Conservation (phyloP, 2,888 invertebrate species). For the Drosophila quinaria region DNA sequence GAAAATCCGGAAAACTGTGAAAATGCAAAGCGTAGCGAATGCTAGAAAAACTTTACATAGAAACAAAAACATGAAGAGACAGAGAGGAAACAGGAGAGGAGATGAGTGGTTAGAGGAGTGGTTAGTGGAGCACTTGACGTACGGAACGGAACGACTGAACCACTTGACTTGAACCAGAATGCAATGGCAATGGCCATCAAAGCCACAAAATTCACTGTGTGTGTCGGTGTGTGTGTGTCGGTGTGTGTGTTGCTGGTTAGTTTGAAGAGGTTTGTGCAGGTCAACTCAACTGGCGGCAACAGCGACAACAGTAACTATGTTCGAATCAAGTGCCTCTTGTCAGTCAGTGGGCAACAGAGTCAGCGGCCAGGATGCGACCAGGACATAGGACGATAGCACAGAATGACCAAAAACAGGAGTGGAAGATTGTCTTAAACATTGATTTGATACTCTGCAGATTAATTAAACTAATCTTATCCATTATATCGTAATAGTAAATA, state of each 20-base stretch:
- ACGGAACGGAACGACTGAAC: slow-evolving; percentile 48
- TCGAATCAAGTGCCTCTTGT: slow-evolving; percentile 66
- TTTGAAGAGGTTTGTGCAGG: slow-evolving; percentile 51
- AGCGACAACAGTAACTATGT: slow-evolving; percentile 62
- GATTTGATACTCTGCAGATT: background rate
- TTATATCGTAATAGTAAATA: too few species aligned
- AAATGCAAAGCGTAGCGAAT: slow-evolving; percentile 32
- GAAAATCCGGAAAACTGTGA: slow-evolving; percentile 24
- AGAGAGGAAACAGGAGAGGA: background rate
- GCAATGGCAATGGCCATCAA: slow-evolving; percentile 57
- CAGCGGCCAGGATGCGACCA: slow-evolving; percentile 34
- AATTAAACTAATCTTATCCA: too few species aligned
- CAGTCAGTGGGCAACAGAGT: slow-evolving; percentile 34
- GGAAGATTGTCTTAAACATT: background rate
- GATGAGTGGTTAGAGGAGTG: slow-evolving; percentile 5
- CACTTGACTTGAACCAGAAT: slow-evolving; percentile 66
- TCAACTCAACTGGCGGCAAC: slow-evolving; percentile 54
- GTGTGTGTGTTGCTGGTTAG: slow-evolving; percentile 48
- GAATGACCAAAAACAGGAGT: background rate
- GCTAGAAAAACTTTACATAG: slow-evolving; percentile 59
- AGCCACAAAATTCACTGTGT: slow-evolving; percentile 48
- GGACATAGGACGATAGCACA: slow-evolving; percentile 14
- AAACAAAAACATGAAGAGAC: slow-evolving; percentile 48
- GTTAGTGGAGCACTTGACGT: slow-evolving; percentile 57
- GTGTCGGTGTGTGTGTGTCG: slow-evolving; percentile 10